Evolutionary conservation across 2,888 invertebrate genomes (phyloP).

Genomic region (Xylophagus ater): DNA sequence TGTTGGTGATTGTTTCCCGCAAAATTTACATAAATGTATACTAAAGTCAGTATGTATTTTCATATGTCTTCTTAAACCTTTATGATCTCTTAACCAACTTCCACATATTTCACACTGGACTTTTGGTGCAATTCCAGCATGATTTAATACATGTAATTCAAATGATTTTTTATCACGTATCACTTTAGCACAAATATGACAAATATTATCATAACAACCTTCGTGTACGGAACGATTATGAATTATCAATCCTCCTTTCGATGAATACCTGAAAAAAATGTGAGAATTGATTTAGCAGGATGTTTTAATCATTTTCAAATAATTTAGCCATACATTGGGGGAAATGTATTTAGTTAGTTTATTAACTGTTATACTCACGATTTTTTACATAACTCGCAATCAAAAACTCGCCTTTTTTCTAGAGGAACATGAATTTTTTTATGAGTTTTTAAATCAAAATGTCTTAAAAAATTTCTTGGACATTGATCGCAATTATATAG

Average conservation of each 20-base stretch:
- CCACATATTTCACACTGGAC: not conserved
- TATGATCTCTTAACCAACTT: conserved; percentile 9
- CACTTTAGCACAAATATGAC: conserved; percentile 36
- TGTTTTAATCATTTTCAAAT: no score
- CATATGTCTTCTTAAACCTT: no score
- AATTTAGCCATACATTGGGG: no score
- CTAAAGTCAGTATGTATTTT: no score
- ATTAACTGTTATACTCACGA: conserved; percentile 25
- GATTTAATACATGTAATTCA: conserved; percentile 31
- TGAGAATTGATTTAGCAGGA: no score
- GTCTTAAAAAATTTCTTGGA: conserved; percentile 32
- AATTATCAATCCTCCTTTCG: conserved; percentile 26
- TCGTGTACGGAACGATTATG: conserved; percentile 31
- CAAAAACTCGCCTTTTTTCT: conserved; percentile 26
- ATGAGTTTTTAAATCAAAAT: conserved; percentile 34
- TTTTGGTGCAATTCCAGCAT: no score
- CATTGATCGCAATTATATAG: conserved; percentile 33
- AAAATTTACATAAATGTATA: conserved; percentile 14
- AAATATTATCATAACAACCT: conserved; percentile 32
- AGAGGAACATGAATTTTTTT: conserved; percentile 32
- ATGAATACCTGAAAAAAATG: conserved; percentile 29
- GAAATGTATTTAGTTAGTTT: not conserved
- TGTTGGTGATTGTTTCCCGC: conserved; percentile 13
- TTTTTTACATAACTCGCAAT: conserved; percentile 29
- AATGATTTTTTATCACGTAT: conserved; percentile 34